These are phyloP conservation scores for Sitodiplosis mosellana DNA, from an alignment of 1,140 invertebrate genomes.

Conservation along the genomic window DNA sequence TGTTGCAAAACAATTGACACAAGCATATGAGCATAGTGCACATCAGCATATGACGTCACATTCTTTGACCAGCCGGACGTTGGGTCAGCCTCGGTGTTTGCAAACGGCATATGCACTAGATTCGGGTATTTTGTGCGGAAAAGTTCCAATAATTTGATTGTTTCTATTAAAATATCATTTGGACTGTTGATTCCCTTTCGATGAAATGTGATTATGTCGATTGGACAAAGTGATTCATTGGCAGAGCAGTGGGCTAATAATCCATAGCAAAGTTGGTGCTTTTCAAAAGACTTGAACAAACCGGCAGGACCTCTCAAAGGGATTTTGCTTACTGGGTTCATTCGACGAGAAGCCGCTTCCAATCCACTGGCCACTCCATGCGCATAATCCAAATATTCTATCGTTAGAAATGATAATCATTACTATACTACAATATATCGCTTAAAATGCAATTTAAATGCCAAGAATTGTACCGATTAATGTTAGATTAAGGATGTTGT, in stretches of 20 bases:
- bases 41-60: constrained; percentile 25
- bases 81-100: constrained; percentile 30
- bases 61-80: constrained; percentile 27
- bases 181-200: constrained; percentile 26
- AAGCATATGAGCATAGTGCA: constrained; percentile 26
- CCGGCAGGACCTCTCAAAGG: constrained; percentile 28
- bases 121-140: constrained; percentile 21
- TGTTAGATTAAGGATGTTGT: constrained; percentile 29
- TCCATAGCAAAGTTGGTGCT: constrained; percentile 29
- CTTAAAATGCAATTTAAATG: not conserved
- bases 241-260: constrained; percentile 23
- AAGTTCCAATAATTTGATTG: constrained; percentile 17
- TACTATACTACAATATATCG: not conserved
- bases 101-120: constrained; percentile 19
- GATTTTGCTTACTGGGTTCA: constrained; percentile 7
- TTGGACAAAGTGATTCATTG: constrained; percentile 18
- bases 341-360: constrained; percentile 10
- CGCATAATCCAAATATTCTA: constrained; percentile 19
- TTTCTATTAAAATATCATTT: constrained; percentile 18
- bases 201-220: constrained; percentile 28
- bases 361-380: constrained; percentile 17
- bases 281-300: constrained; percentile 21
- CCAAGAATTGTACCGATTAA: constrained; percentile 12
- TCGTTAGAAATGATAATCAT: constrained; percentile 5
- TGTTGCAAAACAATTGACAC: constrained; percentile 22